Evolutionary conservation across 2,113 vertebrate species (phyloP), one percentile per base, ranked within the genome.

Genomic region (Promerops cafer): DNA sequence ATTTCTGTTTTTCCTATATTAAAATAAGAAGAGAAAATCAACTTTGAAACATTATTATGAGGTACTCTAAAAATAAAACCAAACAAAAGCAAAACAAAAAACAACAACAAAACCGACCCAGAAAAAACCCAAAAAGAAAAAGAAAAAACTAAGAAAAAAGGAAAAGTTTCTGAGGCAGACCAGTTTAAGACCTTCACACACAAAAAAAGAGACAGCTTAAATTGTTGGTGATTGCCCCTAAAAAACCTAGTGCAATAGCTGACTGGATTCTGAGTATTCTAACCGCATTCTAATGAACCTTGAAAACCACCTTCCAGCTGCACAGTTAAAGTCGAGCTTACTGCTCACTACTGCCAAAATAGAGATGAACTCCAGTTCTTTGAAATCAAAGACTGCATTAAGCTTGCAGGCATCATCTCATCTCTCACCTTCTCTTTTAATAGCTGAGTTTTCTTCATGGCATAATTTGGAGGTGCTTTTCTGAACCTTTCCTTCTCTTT

Each of bases 361-460:
- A 45, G 79, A 90, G 66, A 57, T 31, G 23, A 90, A 27, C 13
- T 44, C 39, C 47, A 78, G 30, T 56, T 94, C 76, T 63, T 81
- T 22, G 50, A 84, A 92, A 90, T 64, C 52, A 89, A 93, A 92
- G 70, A 77, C 35, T 81, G 18, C n/a, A 92, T 66, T 71, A 89
- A 94, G 47, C 16, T 92, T 84, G 39, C 27, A 72, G 54, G 26
- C 33, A 85, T 45, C 44, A 77, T 64, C 64, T 53, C 56, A 83
- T 72, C 45, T 87, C 96, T 97, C 97, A 99, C 99, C 99, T 99
- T 99, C 89, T 99, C 99, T 97, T 99, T 99, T 63, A 99, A 95
- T 61, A 99, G 97, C 83, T 99, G 98, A 4, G 99, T 99, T 98
- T 99, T 99, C 98, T 99, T 99, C 99, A 99, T 99, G 84, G 99